Conservation (phyloP, 2,113 vertebrate genomes). For the Nyctibius bracteatus region DNA sequence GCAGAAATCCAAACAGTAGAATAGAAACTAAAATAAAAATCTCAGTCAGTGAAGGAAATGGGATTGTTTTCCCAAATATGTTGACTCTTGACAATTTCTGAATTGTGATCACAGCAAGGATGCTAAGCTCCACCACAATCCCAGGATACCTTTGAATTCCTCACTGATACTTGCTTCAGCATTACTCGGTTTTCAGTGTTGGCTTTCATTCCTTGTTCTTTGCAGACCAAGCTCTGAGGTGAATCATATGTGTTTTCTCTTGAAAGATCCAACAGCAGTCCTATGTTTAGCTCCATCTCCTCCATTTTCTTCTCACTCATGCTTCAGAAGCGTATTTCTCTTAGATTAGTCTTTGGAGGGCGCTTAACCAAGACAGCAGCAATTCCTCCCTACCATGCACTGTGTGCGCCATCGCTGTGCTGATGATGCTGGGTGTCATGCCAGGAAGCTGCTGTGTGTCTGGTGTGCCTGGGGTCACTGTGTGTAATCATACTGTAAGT, state of each 20-base stretch:
- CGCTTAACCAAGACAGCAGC: not conserved
- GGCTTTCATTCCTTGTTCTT: not conserved
- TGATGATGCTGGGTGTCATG: not conserved
- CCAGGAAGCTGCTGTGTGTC: not conserved
- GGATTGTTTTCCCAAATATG: not conserved
- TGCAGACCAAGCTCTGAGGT: not conserved
- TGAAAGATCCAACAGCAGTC: not conserved
- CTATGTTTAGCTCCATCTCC: not conserved
- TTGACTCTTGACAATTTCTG: not conserved
- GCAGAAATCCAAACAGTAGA: not conserved
- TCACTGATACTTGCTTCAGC: not conserved
- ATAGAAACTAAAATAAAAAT: constrained; percentile 14
- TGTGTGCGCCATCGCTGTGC: not conserved
- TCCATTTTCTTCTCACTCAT: not conserved
- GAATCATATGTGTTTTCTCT: not conserved
- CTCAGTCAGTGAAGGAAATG: not conserved
- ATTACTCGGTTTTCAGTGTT: not conserved
- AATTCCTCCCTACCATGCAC: not conserved
- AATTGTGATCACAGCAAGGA: not conserved
- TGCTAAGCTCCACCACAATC: not conserved
- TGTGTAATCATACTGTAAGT: constrained; percentile 76
- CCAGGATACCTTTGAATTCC: not conserved
- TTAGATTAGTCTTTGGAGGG: not conserved
- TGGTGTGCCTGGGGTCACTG: constrained; percentile 15
- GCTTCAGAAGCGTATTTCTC: not conserved